phyloP scores from a whole-genome alignment of 2,113 vertebrate genomes.

The Zootoca vivipara region DNA sequence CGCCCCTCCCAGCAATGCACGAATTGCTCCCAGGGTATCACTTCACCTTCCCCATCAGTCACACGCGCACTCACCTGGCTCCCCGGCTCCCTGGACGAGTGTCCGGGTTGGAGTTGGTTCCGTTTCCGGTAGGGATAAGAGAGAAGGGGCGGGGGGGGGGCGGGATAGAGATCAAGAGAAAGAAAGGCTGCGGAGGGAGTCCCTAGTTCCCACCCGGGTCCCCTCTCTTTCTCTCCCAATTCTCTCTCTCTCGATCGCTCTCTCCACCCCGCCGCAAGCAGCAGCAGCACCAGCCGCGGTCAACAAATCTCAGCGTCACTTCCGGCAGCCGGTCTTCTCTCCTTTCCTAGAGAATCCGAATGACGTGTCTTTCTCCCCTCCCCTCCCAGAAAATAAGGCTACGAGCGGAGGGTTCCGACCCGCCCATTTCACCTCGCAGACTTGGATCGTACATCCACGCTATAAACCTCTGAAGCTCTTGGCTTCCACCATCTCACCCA shows the following conservation, averaged over 20 bases:
- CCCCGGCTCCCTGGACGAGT: not conserved
- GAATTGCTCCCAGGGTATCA: too few relatives aligned
- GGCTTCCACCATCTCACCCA: too few relatives aligned
- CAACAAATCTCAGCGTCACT: conserved; percentile 85
- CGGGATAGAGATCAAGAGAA: not conserved
- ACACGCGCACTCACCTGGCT: not conserved
- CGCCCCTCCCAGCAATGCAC: too few relatives aligned
- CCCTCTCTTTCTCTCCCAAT: conserved; percentile 11
- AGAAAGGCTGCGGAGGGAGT: conserved; percentile 6
- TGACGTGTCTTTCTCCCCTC: too few relatives aligned
- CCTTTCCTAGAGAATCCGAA: not conserved
- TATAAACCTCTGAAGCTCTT: too few relatives aligned
- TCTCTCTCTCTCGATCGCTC: too few relatives aligned
- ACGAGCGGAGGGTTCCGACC: conserved; percentile 5
- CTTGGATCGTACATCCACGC: too few relatives aligned
- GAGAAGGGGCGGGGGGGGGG: not conserved
- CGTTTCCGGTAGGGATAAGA: conserved; percentile 5
- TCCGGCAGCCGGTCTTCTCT: conserved; percentile 40
- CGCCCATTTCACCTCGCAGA: too few relatives aligned
- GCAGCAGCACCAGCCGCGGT: conserved; percentile 75
- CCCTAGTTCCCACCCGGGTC: conserved; percentile 39
- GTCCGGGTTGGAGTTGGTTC: conserved; percentile 8
- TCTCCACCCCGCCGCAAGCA: conserved; percentile 64
- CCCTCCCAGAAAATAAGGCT: conserved; percentile 28
- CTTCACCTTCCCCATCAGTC: not conserved